These are phyloP conservation scores for Venustaconcha ellipsiformis DNA, from an alignment of 1,140 invertebrate species.

Conservation along the genomic window DNA sequence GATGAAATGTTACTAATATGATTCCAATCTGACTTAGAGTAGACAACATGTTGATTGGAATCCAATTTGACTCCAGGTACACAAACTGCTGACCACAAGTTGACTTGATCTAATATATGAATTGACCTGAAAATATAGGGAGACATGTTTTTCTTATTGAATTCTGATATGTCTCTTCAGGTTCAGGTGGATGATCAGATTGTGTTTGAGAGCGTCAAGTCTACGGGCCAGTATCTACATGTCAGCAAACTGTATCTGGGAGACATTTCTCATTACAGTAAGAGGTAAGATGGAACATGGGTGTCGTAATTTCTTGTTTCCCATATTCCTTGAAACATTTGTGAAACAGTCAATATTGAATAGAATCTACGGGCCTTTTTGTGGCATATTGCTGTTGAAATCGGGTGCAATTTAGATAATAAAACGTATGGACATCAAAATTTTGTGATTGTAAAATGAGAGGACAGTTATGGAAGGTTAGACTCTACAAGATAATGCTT, in stretches of 20 bases:
- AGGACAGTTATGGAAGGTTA: no score
- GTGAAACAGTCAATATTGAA: neutral
- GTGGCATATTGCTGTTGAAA: no score
- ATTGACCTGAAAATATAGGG: neutral
- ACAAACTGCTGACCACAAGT: neutral
- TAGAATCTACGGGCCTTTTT: neutral
- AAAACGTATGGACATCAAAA: no score
- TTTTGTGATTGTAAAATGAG: no score
- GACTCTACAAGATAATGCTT: no score
- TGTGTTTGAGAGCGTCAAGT: constrained; percentile 65
- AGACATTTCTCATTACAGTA: constrained; percentile 46
- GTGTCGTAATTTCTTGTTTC: neutral
- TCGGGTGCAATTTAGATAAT: no score
- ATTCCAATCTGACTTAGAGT: neutral
- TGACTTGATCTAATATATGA: no score
- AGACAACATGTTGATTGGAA: neutral
- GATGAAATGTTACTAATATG: neutral
- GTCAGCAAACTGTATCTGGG: constrained; percentile 52
- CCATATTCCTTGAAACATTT: neutral
- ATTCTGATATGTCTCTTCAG: constrained; percentile 35
- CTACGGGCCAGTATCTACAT: constrained; percentile 62
- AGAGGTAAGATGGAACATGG: constrained; percentile 40
- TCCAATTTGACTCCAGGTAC: neutral
- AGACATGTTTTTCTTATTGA: neutral
- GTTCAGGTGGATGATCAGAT: constrained; percentile 67